Evolutionary conservation across 2,113 vertebrate species (phyloP).

Genomic region (Cyanoliseus patagonus): DNA sequence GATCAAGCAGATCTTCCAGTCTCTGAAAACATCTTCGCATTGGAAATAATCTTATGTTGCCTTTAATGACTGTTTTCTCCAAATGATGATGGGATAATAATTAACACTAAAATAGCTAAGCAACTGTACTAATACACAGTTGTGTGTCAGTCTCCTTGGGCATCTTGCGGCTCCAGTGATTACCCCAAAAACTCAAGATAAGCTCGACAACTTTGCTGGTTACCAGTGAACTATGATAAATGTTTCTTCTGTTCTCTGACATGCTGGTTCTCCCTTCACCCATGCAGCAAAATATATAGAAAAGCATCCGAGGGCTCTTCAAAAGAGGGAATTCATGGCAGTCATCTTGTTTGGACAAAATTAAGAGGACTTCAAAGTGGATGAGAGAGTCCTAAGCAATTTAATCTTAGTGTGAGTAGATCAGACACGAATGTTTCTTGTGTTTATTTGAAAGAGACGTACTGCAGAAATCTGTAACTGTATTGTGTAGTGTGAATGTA

Average conservation of each 20-base stretch:
- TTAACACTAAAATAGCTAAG: neutral
- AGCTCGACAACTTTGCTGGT: neutral
- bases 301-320: neutral
- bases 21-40: neutral
- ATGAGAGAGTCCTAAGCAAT: neutral
- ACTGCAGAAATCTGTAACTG: neutral
- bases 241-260: neutral
- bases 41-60: neutral
- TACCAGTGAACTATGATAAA: neutral
- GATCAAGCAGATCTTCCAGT: neutral
- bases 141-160: neutral
- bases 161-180: neutral
- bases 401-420: neutral
- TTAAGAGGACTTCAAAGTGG: neutral
- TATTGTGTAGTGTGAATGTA: neutral
- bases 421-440: neutral
- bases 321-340: neutral
- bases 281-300: neutral
- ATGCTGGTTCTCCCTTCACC: neutral
- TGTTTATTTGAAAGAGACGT: neutral
- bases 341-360: neutral
- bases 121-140: neutral
- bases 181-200: neutral
- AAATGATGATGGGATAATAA: neutral
- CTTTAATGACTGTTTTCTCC: neutral